Percentiles rank a stretch among this genome's conserved stretches.
phyloP scores from a whole-genome alignment of 2,113 vertebrate genomes.

The Plectropomus leopardus region DNA sequence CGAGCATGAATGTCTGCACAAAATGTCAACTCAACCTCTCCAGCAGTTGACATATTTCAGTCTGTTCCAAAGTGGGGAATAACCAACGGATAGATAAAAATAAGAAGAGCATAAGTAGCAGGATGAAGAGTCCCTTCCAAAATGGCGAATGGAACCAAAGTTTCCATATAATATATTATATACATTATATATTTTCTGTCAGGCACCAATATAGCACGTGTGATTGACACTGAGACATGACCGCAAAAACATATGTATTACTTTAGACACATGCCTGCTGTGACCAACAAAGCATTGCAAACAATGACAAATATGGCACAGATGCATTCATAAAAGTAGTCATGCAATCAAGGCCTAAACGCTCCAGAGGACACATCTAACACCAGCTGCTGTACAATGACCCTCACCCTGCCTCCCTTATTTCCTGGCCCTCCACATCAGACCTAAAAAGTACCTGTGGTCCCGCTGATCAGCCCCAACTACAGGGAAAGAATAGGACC shows the following conservation, averaged over 20 bases:
- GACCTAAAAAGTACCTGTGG: neutral
- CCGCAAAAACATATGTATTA: neutral
- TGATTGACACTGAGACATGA: neutral
- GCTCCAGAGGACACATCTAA: neutral
- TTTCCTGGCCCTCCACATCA: neutral
- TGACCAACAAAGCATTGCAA: neutral
- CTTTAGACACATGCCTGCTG: neutral
- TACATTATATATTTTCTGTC: too few relatives aligned
- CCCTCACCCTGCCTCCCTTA: neutral
- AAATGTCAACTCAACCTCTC: neutral
- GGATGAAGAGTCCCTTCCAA: too few relatives aligned
- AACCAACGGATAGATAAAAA: too few relatives aligned
- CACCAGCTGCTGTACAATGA: neutral
- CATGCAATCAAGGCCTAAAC: neutral
- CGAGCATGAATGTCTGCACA: neutral
- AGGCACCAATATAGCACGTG: neutral
- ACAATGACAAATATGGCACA: neutral
- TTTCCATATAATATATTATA: too few relatives aligned
- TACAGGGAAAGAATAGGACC: constrained; percentile 8
- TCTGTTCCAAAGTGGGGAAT: neutral
- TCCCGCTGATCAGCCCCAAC: neutral
- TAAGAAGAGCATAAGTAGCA: too few relatives aligned
- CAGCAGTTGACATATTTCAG: neutral
- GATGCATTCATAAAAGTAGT: neutral
- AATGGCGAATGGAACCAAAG: too few relatives aligned